phyloP scores from a whole-genome alignment of 1,140 invertebrate species.

The Aplysia californica region DNA sequence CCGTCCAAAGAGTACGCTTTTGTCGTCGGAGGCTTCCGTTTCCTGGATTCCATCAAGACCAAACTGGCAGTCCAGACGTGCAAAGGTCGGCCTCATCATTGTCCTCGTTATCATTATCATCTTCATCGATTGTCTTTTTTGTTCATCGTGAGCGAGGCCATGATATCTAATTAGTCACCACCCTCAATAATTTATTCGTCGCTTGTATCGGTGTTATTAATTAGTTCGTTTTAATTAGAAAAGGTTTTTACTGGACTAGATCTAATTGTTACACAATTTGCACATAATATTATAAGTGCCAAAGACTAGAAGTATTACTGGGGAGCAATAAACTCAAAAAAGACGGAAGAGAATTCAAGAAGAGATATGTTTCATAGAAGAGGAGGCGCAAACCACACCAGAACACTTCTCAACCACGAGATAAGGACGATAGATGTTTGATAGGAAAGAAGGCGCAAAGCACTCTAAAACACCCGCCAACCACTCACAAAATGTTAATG shows the following conservation, averaged over 20 bases:
- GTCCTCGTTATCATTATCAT: neutral
- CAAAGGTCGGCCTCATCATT: neutral
- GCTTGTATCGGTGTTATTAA: neutral
- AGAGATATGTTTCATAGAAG: too few species aligned
- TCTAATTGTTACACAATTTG: too few species aligned
- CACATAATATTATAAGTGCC: too few species aligned
- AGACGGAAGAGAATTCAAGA: too few species aligned
- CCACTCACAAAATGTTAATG: too few species aligned
- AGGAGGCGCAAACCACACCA: too few species aligned
- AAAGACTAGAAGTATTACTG: too few species aligned
- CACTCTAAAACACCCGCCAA: too few species aligned
- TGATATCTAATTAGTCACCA: neutral
- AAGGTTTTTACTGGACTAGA: neutral
- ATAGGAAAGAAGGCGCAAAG: too few species aligned
- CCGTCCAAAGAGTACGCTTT: constrained; percentile 14
- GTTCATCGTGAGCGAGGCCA: neutral
- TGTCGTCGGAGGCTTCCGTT: neutral
- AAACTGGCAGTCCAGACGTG: constrained; percentile 11
- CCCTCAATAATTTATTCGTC: neutral
- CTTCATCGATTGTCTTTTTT: neutral
- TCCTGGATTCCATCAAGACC: constrained; percentile 13
- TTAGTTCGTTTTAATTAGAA: neutral
- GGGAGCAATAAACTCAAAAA: too few species aligned
- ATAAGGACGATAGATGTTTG: too few species aligned
- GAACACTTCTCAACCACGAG: too few species aligned